These are phyloP conservation scores for Parauchenoglanis ngamensis DNA, from an alignment of 2,797 vertebrate genomes.

Conservation along the genomic window DNA sequence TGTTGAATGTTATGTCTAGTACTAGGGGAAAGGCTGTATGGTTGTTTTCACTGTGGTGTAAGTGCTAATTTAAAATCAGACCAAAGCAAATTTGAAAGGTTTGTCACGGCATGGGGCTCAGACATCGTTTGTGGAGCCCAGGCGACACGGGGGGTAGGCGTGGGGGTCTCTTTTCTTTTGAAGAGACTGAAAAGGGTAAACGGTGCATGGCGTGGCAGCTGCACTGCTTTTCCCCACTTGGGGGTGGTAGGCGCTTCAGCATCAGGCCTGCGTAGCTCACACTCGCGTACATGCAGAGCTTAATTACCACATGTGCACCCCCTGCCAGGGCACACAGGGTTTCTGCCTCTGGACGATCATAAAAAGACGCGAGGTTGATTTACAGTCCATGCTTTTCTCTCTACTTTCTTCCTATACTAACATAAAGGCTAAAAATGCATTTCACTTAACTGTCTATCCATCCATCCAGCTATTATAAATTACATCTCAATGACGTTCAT, in stretches of 20 bases:
- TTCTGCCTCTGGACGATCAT: conserved; percentile 73
- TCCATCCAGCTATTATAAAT: background rate
- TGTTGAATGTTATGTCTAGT: background rate
- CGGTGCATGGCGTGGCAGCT: conserved; percentile 78
- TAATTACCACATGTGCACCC: conserved; percentile 76
- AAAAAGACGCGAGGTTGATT: conserved; percentile 60
- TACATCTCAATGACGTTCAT: conserved; percentile 17
- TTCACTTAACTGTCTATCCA: background rate
- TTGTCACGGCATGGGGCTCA: conserved; percentile 29
- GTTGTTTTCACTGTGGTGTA: background rate
- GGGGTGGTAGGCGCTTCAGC: conserved; percentile 94
- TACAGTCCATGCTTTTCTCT: conserved; percentile 37
- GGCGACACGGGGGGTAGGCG: conserved; percentile 69
- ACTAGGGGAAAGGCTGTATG: background rate
- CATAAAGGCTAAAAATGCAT: conserved; percentile 20
- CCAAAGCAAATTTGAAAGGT: conserved; percentile 44
- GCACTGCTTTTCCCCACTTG: conserved; percentile 93
- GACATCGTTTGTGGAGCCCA: conserved; percentile 61
- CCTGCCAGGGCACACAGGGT: conserved; percentile 53
- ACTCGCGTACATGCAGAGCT: conserved; percentile 68
- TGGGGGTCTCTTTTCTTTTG: conserved; percentile 78
- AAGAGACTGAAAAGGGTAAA: conserved; percentile 76
- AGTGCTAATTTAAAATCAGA: conserved; percentile 2
- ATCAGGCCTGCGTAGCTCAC: conserved; percentile 67
- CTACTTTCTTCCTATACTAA: conserved; percentile 26